Conservation (phyloP, 2,888 invertebrate genomes). For the Thecocarcelia acutangulata region DNA sequence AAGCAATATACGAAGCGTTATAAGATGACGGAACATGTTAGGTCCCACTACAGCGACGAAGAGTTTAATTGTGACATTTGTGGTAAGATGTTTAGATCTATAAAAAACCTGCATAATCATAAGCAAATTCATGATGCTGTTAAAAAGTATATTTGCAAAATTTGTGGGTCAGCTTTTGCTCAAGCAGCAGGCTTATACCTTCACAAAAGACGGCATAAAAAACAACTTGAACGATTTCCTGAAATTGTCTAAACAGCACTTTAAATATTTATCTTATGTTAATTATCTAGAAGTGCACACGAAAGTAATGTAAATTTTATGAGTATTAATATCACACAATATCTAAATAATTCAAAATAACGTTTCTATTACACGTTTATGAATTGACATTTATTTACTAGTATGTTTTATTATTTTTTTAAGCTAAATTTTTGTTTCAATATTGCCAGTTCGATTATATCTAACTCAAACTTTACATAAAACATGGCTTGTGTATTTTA, state of each 20-base stretch:
- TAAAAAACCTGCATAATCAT: conserved; percentile 79
- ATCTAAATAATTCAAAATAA: neutral
- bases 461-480: no score
- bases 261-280: conserved; percentile 6
- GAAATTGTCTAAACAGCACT: conserved; percentile 5
- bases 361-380: no score
- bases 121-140: conserved; percentile 79
- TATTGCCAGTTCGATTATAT: no score
- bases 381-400: no score
- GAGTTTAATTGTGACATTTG: conserved; percentile 78
- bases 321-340: conserved; percentile 14
- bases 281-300: conserved; percentile 13
- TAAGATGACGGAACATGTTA: conserved; percentile 75
- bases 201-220: conserved; percentile 78
- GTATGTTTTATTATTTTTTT: no score
- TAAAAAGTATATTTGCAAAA: conserved; percentile 79
- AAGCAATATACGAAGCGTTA: conserved; percentile 75
- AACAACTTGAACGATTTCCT: conserved; percentile 67
- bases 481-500: no score
- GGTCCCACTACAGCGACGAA: conserved; percentile 76
- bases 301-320: conserved; percentile 16
- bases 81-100: conserved; percentile 78
- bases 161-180: conserved; percentile 80
- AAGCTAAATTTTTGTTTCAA: no score
- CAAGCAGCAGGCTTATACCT: conserved; percentile 80